phyloP scores from a whole-genome alignment of 1,140 invertebrate genomes.

The Mactra quadrangularis region DNA sequence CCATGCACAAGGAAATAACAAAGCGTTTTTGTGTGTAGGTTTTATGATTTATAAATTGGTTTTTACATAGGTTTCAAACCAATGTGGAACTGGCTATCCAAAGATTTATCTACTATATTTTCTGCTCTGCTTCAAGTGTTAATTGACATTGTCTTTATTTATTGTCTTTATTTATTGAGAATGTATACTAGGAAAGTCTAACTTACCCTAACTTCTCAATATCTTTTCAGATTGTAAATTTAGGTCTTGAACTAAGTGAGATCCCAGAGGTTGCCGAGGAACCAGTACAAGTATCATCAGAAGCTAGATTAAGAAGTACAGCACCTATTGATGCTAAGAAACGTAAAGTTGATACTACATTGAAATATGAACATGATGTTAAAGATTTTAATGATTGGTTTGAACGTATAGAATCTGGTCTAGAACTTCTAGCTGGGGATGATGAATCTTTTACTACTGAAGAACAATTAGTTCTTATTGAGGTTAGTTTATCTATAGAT shows the following conservation, averaged over 20 bases:
- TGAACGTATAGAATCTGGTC: constrained; percentile 85
- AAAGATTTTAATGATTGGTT: constrained; percentile 86
- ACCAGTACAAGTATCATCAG: constrained; percentile 65
- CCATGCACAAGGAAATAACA: too few species aligned
- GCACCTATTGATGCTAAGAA: constrained; percentile 70
- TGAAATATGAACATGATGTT: constrained; percentile 83
- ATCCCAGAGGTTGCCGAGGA: constrained; percentile 67
- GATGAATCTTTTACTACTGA: constrained; percentile 85
- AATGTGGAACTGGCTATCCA: too few species aligned
- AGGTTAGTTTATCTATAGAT: constrained; percentile 72
- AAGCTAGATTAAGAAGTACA: constrained; percentile 56
- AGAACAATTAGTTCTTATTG: constrained; percentile 86
- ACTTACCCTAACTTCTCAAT: too few species aligned
- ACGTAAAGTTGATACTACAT: constrained; percentile 74
- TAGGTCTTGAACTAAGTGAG: constrained; percentile 78
- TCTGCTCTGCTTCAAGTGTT: too few species aligned
- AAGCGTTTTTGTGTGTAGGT: too few species aligned
- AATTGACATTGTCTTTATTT: too few species aligned
- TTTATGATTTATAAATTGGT: too few species aligned
- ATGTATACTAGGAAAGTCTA: too few species aligned
- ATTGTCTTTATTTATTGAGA: too few species aligned
- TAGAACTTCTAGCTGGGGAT: constrained; percentile 84
- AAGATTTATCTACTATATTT: too few species aligned
- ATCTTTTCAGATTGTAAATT: constrained; percentile 77
- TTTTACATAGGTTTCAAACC: too few species aligned